Evolutionary conservation across 2,888 invertebrate genomes (phyloP), one percentile per base, ranked within the genome.

Genomic region (Bellardia bayeri): DNA sequence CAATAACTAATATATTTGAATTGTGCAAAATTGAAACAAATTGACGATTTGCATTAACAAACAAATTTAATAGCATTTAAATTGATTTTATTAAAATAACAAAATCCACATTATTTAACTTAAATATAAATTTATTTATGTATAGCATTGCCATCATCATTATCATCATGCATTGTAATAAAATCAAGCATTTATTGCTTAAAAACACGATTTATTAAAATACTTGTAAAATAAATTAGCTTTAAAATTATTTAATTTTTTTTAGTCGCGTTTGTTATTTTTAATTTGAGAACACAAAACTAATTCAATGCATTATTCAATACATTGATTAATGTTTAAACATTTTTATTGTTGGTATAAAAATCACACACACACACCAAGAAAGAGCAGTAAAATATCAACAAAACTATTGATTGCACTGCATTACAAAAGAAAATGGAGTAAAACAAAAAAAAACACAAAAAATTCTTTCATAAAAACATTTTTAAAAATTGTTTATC

Each of bases 281-380:
- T 64, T 63, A 40, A 14, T 30, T 66, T 6, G 7, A 9, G 16
- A 61, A 33, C 5, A 33, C 37, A 51, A 63, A 76, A 64, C 64
- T 54, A 61, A 78, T 81, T 72, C 64, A 51, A 58, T 69, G 23
- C 23, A 23, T 23, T 23, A 69, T 75, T 58, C 71, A 75, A 75
- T 61, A 51, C 68, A 61, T 49, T 75, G 82, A 75, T 82, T 76
- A 75, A 75, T 82, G 68, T 63, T 74, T 14, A 66, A 75, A 82
- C 40, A 75, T 82, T 82, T 66, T 58, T 74, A 66, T 42, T 54
- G 40, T 3, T 13, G 13, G 33, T 37, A n/a, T 23, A 66, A 23
- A 23, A 61, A 13, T 61, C 61, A 14, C 51, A 72, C 16, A 33
- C 7, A 14, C 4, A 14, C 33, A 61, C 3, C 2, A 75, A 9